A percentile compares a stretch with the other conserved stretches of the same genome.
Evolutionary conservation across 2,113 vertebrate species (phyloP).

Genomic region (Illadopsis cleaveri): DNA sequence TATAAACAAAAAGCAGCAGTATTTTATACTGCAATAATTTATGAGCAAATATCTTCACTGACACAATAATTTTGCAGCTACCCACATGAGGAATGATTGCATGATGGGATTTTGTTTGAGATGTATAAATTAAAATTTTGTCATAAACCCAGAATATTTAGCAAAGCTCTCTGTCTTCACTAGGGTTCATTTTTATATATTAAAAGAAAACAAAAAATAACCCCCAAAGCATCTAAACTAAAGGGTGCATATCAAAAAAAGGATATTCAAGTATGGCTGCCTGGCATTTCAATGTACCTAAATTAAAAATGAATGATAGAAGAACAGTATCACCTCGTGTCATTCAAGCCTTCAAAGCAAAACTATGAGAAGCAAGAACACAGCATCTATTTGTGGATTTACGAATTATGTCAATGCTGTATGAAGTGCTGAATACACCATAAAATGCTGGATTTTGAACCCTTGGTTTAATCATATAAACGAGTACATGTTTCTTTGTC

Average conservation of each 20-base stretch:
- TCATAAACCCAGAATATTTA: neutral
- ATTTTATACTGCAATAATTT: constrained; percentile 41
- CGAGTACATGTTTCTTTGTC: neutral
- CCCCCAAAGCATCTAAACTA: neutral
- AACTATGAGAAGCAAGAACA: neutral
- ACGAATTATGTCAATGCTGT: neutral
- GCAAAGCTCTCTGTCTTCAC: neutral
- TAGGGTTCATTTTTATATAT: neutral
- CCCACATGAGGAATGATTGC: neutral
- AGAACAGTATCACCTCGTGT: neutral
- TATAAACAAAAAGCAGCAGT: constrained; percentile 45
- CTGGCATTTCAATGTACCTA: neutral
- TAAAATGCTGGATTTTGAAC: neutral
- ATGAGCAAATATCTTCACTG: constrained; percentile 21
- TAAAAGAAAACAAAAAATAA: neutral
- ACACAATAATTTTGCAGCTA: constrained; percentile 37
- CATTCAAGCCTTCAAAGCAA: neutral
- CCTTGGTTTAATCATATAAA: neutral
- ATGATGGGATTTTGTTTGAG: neutral
- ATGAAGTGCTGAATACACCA: neutral
- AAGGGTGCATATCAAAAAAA: neutral
- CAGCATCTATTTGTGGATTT: neutral
- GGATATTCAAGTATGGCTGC: neutral
- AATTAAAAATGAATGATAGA: neutral
- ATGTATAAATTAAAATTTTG: constrained; percentile 21